Evolutionary conservation across 1,140 invertebrate genomes (phyloP).

Genomic region (Neuroterus valhalla): DNA sequence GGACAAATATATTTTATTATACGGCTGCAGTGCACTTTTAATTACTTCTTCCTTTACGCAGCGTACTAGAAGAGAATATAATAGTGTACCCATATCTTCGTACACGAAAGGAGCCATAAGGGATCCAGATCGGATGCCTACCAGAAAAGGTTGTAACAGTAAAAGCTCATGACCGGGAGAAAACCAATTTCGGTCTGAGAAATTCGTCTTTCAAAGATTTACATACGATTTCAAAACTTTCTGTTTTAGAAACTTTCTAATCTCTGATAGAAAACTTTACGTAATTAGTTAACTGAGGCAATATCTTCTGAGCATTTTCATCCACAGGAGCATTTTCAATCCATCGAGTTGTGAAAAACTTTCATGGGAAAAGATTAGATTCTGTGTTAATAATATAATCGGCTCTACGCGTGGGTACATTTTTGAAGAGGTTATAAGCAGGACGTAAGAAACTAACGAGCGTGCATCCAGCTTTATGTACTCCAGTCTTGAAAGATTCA

Average conservation of each 20-base stretch:
- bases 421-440: neutral
- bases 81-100: too few relatives aligned
- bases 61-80: too few relatives aligned
- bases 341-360: neutral
- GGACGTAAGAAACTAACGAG: neutral
- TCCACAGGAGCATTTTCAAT: neutral
- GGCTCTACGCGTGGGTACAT: slow-evolving; percentile 11
- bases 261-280: neutral
- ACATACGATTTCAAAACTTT: neutral
- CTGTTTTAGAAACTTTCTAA: neutral
- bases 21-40: too few relatives aligned
- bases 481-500: slow-evolving; percentile 39
- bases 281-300: neutral
- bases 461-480: slow-evolving; percentile 32
- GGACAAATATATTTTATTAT: too few relatives aligned
- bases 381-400: neutral
- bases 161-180: neutral
- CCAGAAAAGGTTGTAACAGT: neutral
- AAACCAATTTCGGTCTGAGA: neutral
- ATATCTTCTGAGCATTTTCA: neutral
- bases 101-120: too few relatives aligned
- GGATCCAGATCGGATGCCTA: neutral
- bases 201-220: neutral
- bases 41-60: too few relatives aligned
- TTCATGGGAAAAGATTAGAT: neutral